Conservation (phyloP, 2,113 vertebrate genomes). For the Laticauda laticaudata region DNA sequence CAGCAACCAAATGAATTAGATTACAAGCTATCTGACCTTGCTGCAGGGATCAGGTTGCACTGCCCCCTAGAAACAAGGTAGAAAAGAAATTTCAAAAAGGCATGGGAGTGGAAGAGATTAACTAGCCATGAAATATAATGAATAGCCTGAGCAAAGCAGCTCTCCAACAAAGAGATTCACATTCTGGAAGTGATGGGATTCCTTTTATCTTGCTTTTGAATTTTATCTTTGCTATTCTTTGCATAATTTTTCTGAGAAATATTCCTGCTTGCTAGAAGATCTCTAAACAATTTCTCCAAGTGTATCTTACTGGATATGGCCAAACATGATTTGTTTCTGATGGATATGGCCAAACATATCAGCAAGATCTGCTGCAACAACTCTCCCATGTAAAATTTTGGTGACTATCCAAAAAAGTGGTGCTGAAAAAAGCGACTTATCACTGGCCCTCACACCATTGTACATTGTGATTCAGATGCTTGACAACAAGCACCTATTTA, state of each 20-base stretch:
- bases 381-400: background rate
- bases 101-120: background rate
- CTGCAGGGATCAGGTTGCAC: constrained; percentile 23
- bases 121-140: constrained; percentile 19
- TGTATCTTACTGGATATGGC: background rate
- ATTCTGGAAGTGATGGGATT: background rate
- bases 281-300: background rate
- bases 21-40: constrained; percentile 31
- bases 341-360: background rate
- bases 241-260: background rate
- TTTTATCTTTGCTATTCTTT: background rate
- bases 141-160: background rate
- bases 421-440: background rate
- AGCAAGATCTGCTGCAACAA: background rate
- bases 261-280: background rate
- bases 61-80: constrained; percentile 28
- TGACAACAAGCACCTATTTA: background rate
- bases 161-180: background rate
- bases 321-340: background rate
- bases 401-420: background rate
- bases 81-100: constrained; percentile 31
- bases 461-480: background rate
- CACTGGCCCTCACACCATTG: background rate
- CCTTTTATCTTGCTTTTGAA: background rate
- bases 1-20: constrained; percentile 13